Base-by-base conservation (phyloP, 2,888 invertebrate species). In the Trichogramma evanescens region DNA sequence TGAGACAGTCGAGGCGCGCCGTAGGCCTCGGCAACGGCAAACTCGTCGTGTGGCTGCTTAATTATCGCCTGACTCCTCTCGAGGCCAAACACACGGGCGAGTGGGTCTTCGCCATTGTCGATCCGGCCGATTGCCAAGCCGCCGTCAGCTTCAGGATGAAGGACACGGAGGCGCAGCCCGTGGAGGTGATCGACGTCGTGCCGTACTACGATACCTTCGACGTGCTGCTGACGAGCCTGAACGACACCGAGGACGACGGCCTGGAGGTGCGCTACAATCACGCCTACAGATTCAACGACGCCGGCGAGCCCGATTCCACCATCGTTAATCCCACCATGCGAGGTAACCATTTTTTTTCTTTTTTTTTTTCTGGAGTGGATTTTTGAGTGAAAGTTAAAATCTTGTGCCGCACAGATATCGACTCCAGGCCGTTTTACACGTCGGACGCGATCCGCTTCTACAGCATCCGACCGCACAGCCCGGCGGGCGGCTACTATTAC, bases 11-110 rank as follows among this genome's bases (percentile, higher is more conserved):
- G 1, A 50, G 63, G 5, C 43, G 49, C 7, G 54, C 54, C 3
- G 38, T 48, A 3, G 57, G 49, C n/a, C 38, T 63, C 10, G 56
- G 54, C 3, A 63, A 59, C 10, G 63, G 63, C 5, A 59, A 63
- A n/a, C 9, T 63, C 4, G 52, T 63, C 7, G 39, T 59, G 5
- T 59, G 59, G 54, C 10, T 59, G 6, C 43, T 59, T 40, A 63
- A 58, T 43, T 63, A 62, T 50, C 54, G 42, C 2, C 44, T 48
- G 9, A 56, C 39, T 7, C 40, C 26, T 26, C 26, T 26, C 26
- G 26, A 40, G 6, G 40, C 39, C 46, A 46, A 42, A 9, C 62
- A 56, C 38, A 8, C 44, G 13, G 56, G 42, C 6, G 48, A 56
- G 41, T 62, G 59, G 59, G 41, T 46, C 13, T 63, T 59, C 40